Evolutionary conservation across 2,797 vertebrate species (phyloP).

Genomic region (Parambassis ranga): DNA sequence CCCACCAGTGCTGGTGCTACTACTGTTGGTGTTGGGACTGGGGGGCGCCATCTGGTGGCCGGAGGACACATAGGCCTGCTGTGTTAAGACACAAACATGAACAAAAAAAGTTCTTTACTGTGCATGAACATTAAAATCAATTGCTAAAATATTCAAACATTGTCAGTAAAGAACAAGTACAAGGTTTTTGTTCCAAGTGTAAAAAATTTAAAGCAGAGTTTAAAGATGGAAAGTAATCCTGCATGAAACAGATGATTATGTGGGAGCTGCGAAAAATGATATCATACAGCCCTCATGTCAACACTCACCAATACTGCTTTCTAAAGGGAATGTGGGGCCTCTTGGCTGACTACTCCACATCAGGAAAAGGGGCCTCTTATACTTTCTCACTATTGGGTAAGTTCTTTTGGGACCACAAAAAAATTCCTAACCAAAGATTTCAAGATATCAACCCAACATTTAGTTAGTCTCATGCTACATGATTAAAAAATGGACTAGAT

Average conservation of each 20-base stretch:
- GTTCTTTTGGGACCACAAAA: constrained; percentile 31
- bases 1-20: constrained; percentile 79
- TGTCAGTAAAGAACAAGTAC: background rate
- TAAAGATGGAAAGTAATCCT: constrained; percentile 31
- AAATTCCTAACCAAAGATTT: constrained; percentile 37
- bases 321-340: constrained; percentile 73
- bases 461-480: constrained; percentile 12
- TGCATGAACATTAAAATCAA: background rate
- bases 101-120: background rate
- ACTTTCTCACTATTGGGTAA: constrained; percentile 58
- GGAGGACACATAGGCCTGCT: constrained; percentile 91
- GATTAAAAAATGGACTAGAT: constrained; percentile 9
- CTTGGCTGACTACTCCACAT: constrained; percentile 58
- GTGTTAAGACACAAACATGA: constrained; percentile 38
- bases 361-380: constrained; percentile 70
- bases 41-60: constrained; percentile 91
- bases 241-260: constrained; percentile 52
- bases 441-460: constrained; percentile 46
- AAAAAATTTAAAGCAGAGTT: constrained; percentile 7
- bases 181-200: background rate
- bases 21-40: constrained; percentile 87
- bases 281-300: constrained; percentile 70
- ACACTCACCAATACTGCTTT: constrained; percentile 71
- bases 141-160: background rate
- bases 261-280: constrained; percentile 67